These are phyloP conservation scores for Poecilia picta DNA, from an alignment of 2,797 vertebrate genomes.

Conservation along the genomic window DNA sequence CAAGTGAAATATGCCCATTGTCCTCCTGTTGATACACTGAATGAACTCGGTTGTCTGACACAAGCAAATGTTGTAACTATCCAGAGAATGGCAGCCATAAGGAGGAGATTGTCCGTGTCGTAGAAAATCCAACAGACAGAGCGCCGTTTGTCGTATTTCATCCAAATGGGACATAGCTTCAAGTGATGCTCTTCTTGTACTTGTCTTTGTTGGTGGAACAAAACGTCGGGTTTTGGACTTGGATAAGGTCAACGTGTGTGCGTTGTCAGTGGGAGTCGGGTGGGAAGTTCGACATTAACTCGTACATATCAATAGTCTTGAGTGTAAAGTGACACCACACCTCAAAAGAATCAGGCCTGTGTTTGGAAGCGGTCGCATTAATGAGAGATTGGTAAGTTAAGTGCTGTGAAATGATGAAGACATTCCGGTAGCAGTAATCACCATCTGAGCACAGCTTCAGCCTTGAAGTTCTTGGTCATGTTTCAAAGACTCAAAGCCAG, in stretches of 20 bases:
- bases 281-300: conserved; percentile 61
- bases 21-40: conserved; percentile 74
- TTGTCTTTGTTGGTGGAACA: conserved; percentile 26
- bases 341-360: conserved; percentile 35
- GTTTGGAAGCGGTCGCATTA: conserved; percentile 30
- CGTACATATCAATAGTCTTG: conserved; percentile 49
- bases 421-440: neutral
- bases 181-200: conserved; percentile 22
- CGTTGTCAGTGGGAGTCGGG: conserved; percentile 44
- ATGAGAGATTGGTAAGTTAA: conserved; percentile 18
- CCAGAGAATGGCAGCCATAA: conserved; percentile 71
- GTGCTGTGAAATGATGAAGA: conserved; percentile 16
- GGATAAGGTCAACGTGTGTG: conserved; percentile 39
- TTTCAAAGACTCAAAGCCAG: neutral
- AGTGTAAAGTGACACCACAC: conserved; percentile 33
- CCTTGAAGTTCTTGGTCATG: conserved; percentile 1
- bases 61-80: conserved; percentile 82
- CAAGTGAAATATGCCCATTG: conserved; percentile 73
- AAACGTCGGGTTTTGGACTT: conserved; percentile 38
- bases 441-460: conserved; percentile 9
- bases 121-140: conserved; percentile 31
- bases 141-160: conserved; percentile 27
- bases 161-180: conserved; percentile 29
- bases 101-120: conserved; percentile 51
- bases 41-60: conserved; percentile 77